Base-by-base conservation (phyloP, 2,113 vertebrate genomes). In the Nothocercus nigrocapillus region DNA sequence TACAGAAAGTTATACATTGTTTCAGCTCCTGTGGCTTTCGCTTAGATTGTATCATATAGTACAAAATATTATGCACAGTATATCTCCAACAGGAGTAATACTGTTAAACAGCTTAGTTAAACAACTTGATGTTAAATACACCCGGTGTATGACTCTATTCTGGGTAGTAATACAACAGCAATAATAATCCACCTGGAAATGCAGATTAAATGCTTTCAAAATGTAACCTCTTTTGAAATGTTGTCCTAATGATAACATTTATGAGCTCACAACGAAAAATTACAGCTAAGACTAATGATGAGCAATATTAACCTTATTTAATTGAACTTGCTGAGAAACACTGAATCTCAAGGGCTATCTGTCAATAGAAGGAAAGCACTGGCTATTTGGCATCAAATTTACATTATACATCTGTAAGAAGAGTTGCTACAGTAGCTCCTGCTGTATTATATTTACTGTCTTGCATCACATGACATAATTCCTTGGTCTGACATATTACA, bases 71-170 rank as follows among this genome's bases (percentile, higher is more conserved):
- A 40, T n/a, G 17, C 56, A 72, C n/a, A 82, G 9, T 66, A 70
- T n/a, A 85, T 70, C 34, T 90, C 44, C 49, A 86, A 47, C 20
- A 92, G 54, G 74, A 94, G 53, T 44, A 90, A 38, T 90, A 36
- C 36, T 36, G 36, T 36, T 36, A 36, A 36, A 36, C 36, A 36
- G 36, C 34, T 45, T 42, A 87, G 56, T 88, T 97, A 91, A 96
- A 96, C 69, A 83, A 45, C n/a, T 90, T 94, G 82, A 91, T 95
- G 40, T 84, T 92, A 96, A 97, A 47, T 66, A 81, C 42, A 88
- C 56, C 85, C 63, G 40, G 96, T 77, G 72, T 34, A 88, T 53
- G 64, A 62, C 77, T 82, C 81, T 70, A 56, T 82, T 49, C 56
- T 87, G 67, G 66, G 44, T 88, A 93, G 89, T 95, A 94, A 94